Percentiles rank a stretch among this genome's conserved stretches.
Conservation (phyloP, 2,888 invertebrate species). For the Morpho deidamia region DNA sequence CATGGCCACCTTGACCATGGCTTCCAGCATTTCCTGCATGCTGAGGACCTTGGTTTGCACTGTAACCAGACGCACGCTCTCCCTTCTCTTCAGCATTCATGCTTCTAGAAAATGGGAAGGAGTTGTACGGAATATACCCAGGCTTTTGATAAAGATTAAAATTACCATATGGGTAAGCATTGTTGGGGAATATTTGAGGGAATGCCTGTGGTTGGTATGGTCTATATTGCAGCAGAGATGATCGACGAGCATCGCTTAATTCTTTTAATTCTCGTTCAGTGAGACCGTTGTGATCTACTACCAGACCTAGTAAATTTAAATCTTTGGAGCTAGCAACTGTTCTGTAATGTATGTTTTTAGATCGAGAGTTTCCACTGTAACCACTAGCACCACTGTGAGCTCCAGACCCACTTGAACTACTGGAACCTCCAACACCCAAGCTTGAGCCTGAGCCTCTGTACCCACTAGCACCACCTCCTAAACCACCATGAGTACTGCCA, state of each 20-base stretch:
- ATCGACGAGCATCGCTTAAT: constrained; percentile 2
- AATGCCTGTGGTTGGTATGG: neutral
- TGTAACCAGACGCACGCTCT: too few relatives aligned
- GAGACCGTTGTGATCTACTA: neutral
- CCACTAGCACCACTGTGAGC: neutral
- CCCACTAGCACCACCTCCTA: neutral
- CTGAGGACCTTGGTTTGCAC: neutral
- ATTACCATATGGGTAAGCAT: too few relatives aligned
- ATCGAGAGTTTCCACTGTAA: neutral
- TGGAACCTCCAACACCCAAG: neutral
- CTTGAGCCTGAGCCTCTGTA: neutral
- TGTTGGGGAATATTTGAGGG: too few relatives aligned
- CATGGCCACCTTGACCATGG: too few relatives aligned
- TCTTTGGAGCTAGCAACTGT: constrained; percentile 1
- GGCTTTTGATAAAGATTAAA: too few relatives aligned
- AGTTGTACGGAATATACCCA: neutral
- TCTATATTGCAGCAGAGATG: neutral
- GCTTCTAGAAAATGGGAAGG: neutral
- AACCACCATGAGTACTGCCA: neutral
- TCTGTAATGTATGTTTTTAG: neutral
- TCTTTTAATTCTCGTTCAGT: constrained; percentile 2
- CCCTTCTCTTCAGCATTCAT: neutral
- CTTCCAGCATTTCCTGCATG: too few relatives aligned
- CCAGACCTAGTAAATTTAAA: neutral
- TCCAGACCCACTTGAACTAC: neutral